Percentiles rank a stretch among this genome's conserved stretches.
Conservation (phyloP, 2,113 vertebrate genomes). For the Martes martes region DNA sequence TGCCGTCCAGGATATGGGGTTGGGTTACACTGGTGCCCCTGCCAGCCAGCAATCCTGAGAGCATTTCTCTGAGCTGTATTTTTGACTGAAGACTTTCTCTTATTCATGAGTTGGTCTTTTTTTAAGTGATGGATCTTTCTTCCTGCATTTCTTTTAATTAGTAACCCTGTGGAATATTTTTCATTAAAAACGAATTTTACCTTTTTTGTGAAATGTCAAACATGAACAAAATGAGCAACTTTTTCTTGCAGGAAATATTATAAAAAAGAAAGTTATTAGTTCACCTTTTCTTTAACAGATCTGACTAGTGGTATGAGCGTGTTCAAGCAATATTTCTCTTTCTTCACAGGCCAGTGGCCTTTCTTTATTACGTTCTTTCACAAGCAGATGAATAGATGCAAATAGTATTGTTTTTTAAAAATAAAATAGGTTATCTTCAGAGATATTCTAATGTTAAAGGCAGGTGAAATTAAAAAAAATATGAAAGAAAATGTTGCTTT, state of each 20-base stretch:
- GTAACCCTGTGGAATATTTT: conserved; percentile 52
- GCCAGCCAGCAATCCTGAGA: neutral
- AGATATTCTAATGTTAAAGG: neutral
- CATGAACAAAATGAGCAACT: conserved; percentile 54
- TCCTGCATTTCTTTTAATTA: conserved; percentile 53
- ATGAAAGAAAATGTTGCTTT: conserved; percentile 6
- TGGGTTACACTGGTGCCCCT: fast-evolving
- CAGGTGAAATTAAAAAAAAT: neutral
- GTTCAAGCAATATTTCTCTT: conserved; percentile 48
- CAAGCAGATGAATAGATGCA: neutral
- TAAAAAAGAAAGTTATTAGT: conserved; percentile 30
- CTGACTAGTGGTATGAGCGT: conserved; percentile 34
- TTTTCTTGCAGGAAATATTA: conserved; percentile 45
- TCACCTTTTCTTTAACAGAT: conserved; percentile 64
- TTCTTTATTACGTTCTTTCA: conserved; percentile 6
- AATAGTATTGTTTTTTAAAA: neutral
- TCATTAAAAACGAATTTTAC: conserved; percentile 66
- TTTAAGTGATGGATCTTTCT: conserved; percentile 21
- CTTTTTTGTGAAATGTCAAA: conserved; percentile 68
- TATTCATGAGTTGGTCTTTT: conserved; percentile 57
- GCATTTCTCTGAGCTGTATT: neutral
- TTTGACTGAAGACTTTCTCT: neutral
- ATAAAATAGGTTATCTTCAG: neutral
- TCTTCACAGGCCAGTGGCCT: neutral
- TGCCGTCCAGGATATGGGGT: neutral